A percentile compares a stretch with the other conserved stretches of the same genome.
phyloP scores from a whole-genome alignment of 2,888 invertebrate species.

The Phorcus lineatus region DNA sequence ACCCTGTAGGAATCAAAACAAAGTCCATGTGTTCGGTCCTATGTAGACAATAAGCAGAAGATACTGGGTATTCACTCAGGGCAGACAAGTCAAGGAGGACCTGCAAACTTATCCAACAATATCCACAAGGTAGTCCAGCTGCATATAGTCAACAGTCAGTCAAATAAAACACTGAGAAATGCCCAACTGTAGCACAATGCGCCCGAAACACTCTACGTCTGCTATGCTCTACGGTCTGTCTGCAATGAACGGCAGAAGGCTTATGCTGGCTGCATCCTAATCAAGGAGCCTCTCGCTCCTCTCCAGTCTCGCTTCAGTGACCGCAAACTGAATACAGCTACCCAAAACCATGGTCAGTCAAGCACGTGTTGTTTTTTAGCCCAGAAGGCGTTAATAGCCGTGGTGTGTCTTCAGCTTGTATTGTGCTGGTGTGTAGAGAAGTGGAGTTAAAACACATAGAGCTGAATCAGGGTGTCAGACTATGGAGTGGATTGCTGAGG shows the following conservation, averaged over 20 bases:
- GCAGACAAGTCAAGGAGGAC: not conserved
- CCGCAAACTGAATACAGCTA: not conserved
- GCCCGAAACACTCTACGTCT: not conserved
- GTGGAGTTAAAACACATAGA: not conserved
- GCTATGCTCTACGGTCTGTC: not conserved
- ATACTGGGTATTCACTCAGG: not conserved
- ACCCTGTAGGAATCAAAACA: conserved; percentile 8
- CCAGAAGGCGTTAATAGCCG: not conserved
- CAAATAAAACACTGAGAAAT: not conserved
- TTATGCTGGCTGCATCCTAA: not conserved
- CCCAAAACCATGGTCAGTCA: not conserved
- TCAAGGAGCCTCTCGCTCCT: conserved; percentile 1
- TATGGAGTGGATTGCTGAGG: not conserved
- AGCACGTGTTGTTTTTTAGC: not conserved
- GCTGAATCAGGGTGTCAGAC: not conserved
- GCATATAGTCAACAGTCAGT: not conserved
- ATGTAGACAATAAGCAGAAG: not conserved
- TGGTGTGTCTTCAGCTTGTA: not conserved
- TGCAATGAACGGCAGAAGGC: not conserved
- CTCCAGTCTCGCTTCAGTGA: not conserved
- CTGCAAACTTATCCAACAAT: not conserved
- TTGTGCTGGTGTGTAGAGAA: not conserved
- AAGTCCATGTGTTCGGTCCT: not conserved
- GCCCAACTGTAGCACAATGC: not conserved
- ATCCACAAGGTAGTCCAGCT: not conserved